phyloP scores from a whole-genome alignment of 2,797 vertebrate genomes.

The Crenuchus spilurus region DNA sequence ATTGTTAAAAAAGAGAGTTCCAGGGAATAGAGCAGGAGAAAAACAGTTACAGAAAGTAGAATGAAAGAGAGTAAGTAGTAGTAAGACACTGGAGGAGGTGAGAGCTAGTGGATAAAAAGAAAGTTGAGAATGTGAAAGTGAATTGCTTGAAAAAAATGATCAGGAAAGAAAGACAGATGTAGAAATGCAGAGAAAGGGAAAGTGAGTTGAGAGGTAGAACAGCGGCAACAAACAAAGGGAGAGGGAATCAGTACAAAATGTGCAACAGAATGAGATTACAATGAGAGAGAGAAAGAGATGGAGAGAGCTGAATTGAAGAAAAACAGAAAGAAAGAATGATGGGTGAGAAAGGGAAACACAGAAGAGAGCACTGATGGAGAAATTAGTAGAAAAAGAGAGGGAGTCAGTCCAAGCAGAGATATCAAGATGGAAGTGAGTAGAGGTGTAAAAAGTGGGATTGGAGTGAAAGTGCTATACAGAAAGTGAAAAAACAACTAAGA shows the following conservation, averaged over 20 bases:
- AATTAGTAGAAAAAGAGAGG: background rate
- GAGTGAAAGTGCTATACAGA: too few species aligned
- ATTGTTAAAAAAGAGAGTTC: background rate
- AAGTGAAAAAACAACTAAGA: too few species aligned
- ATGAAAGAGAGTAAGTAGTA: background rate
- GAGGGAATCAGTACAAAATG: too few species aligned
- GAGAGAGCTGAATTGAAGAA: background rate
- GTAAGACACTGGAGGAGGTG: too few species aligned
- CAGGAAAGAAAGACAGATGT: background rate
- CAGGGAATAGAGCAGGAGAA: background rate
- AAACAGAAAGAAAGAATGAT: background rate
- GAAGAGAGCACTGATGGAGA: too few species aligned
- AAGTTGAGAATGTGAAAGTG: conserved; percentile 4
- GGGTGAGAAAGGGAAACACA: background rate
- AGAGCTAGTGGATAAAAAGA: too few species aligned
- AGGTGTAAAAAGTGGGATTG: background rate
- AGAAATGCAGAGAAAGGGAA: background rate
- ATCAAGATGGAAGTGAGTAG: background rate
- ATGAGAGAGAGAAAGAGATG: background rate
- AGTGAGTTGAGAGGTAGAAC: too few species aligned
- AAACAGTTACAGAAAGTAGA: conserved; percentile 1
- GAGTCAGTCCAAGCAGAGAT: too few species aligned
- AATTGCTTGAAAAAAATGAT: conserved; percentile 2
- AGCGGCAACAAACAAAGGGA: background rate
- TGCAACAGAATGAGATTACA: too few species aligned